Evolutionary conservation across 2,113 vertebrate species (phyloP), one percentile per base, ranked within the genome.

Genomic region (Microtus montanus): DNA sequence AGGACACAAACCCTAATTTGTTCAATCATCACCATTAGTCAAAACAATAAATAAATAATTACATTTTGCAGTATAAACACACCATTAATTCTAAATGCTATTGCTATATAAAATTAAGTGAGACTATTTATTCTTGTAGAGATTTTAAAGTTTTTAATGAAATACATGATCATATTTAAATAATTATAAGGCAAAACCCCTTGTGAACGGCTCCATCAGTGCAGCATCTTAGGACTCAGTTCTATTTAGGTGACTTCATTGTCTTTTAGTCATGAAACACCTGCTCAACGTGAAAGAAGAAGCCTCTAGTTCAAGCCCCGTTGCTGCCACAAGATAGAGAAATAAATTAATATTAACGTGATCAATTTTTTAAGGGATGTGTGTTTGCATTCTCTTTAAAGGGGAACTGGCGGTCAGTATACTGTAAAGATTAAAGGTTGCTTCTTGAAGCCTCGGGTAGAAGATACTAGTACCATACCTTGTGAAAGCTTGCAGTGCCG

Each of bases 11-110:
- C 26, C 5, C 61, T 41, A 24, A 22, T 52, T 52, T 85, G 38
- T 28, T 84, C 38, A 64, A 17, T 84, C 54, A 41, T 44, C 26
- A 30, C 38, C 13, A 28, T 17, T 61, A 95, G 61, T 13, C 79
- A 83, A 83, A 61, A n/a, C n/a, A 80, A 58, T 58, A 74, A 64
- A 54, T 84, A 77, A 75, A 85, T 78, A 63, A 14, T 83, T 52
- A 83, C 24, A 74, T 66, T 89, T 88, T 89, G 47, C n/a, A 58
- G 24, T 47, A 74, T 7, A 80, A 89, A 49, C 14, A 66, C 17
- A 26, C 12, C 20, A 64, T 49, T 54, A 80, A 61, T 73, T 66
- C 24, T 78, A 89, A 30, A 52, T 70, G 19, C 30, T 73, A 17
- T 66, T 9, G 38, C 11, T 26, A 89, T 12, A 22, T 47, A 49